Conservation (phyloP, 2,888 invertebrate genomes). For the Parthenolecanium corni region DNA sequence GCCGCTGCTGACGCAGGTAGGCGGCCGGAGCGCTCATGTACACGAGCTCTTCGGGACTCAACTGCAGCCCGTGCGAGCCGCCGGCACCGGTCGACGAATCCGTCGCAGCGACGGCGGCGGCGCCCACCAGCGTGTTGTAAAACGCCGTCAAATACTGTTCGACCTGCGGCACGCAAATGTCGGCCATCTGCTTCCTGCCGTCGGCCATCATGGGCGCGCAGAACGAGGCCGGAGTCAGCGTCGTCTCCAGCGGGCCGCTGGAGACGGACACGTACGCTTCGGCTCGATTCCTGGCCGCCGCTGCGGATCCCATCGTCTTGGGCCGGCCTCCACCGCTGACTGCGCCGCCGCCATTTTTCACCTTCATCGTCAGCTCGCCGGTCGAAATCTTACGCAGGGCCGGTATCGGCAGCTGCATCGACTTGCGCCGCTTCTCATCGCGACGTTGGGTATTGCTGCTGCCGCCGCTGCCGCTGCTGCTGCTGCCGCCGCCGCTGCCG, state of each 20-base stretch:
- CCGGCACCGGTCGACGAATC: not conserved
- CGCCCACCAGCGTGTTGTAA: slow-evolving; percentile 6
- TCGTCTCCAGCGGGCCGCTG: not conserved
- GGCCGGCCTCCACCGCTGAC: not conserved
- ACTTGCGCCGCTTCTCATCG: slow-evolving; percentile 16
- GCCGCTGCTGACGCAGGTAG: not conserved
- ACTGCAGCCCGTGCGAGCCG: not conserved
- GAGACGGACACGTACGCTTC: not conserved
- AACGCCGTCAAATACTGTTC: slow-evolving; percentile 10
- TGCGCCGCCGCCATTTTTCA: not conserved
- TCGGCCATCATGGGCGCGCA: too few relatives aligned
- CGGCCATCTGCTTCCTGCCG: too few relatives aligned
- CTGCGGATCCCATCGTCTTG: not conserved
- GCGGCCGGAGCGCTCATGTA: not conserved
- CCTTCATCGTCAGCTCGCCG: slow-evolving; percentile 10
- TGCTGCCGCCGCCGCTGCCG: not conserved
- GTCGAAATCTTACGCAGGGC: slow-evolving; percentile 21
- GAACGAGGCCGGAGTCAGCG: not conserved
- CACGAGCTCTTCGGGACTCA: slow-evolving; percentile 1
- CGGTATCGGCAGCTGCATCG: slow-evolving; percentile 6
- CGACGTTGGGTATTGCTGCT: not conserved
- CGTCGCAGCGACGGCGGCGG: not conserved
- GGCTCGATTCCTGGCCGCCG: not conserved
- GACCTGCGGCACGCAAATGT: not conserved
- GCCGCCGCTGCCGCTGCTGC: not conserved